Evolutionary conservation across 2,888 invertebrate species (phyloP).

Genomic region (Lepidonotus clava): DNA sequence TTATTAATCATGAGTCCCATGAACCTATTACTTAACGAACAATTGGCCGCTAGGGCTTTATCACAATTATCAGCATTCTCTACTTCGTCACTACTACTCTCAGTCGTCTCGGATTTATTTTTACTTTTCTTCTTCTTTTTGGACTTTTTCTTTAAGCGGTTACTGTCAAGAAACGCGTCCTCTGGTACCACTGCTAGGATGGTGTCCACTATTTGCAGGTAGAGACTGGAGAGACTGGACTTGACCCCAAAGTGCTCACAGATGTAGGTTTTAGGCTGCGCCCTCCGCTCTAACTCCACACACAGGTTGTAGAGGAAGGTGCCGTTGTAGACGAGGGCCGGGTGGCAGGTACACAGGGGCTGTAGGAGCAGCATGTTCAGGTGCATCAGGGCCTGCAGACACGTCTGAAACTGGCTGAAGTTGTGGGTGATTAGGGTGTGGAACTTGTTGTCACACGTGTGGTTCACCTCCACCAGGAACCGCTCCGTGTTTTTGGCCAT

Average conservation of each 20-base stretch:
- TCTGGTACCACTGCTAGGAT: neutral
- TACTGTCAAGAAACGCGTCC: neutral
- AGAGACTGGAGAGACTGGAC: constrained; percentile 15
- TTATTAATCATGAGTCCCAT: neutral
- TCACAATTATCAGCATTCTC: neutral
- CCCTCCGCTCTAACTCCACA: constrained; percentile 67
- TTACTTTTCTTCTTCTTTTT: neutral
- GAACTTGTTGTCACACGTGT: constrained; percentile 65
- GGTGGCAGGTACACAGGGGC: constrained; percentile 67
- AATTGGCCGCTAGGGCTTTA: neutral
- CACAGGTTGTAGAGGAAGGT: constrained; percentile 75
- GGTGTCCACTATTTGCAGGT: neutral
- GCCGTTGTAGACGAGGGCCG: constrained; percentile 71
- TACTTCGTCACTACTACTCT: neutral
- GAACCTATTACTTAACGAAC: neutral
- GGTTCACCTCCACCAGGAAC: constrained; percentile 65
- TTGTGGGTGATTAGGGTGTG: constrained; percentile 71
- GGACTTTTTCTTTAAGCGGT: neutral
- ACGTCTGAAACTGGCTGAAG: constrained; percentile 78
- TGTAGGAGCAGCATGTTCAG: constrained; percentile 75
- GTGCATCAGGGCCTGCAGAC: constrained; percentile 69
- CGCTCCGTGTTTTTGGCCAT: constrained; percentile 57
- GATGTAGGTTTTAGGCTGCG: constrained; percentile 63
- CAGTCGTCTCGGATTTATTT: neutral
- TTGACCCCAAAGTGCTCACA: constrained; percentile 56